phyloP scores from a whole-genome alignment of 1,140 invertebrate species.

The Drosophila lini region DNA sequence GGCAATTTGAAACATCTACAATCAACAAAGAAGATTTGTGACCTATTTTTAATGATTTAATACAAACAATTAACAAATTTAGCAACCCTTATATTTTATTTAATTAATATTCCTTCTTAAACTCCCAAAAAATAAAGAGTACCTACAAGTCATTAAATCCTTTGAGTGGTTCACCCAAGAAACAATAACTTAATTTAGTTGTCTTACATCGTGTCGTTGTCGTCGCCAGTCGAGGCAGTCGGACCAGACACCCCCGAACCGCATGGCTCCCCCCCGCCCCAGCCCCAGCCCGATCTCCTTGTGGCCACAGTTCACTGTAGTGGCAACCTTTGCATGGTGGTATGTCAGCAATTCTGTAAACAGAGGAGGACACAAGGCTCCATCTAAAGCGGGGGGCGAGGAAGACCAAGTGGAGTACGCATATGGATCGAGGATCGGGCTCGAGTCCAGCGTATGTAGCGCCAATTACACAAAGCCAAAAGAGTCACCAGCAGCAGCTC shows the following conservation, averaged over 20 bases:
- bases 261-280: background rate
- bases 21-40: too few species aligned
- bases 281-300: constrained; percentile 4
- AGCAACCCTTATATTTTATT: background rate
- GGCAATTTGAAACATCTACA: too few species aligned
- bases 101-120: background rate
- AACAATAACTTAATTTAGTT: constrained; percentile 82
- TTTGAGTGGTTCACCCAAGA: constrained; percentile 1
- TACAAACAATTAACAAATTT: too few species aligned
- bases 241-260: constrained; percentile 34
- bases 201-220: constrained; percentile 77
- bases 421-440: constrained; percentile 44
- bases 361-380: constrained; percentile 20
- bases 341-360: constrained; percentile 62
- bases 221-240: constrained; percentile 48
- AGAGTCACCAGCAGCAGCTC: constrained; percentile 4
- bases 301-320: constrained; percentile 33
- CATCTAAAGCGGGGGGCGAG: background rate
- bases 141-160: constrained; percentile 15
- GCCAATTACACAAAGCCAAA: constrained; percentile 70
- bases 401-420: constrained; percentile 38
- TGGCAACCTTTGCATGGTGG: constrained; percentile 63
- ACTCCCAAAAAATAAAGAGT: constrained; percentile 15
- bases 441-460: constrained; percentile 44
- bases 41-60: too few species aligned